Evolutionary conservation across 2,113 vertebrate genomes (phyloP).

Genomic region (Phasianus colchicus): DNA sequence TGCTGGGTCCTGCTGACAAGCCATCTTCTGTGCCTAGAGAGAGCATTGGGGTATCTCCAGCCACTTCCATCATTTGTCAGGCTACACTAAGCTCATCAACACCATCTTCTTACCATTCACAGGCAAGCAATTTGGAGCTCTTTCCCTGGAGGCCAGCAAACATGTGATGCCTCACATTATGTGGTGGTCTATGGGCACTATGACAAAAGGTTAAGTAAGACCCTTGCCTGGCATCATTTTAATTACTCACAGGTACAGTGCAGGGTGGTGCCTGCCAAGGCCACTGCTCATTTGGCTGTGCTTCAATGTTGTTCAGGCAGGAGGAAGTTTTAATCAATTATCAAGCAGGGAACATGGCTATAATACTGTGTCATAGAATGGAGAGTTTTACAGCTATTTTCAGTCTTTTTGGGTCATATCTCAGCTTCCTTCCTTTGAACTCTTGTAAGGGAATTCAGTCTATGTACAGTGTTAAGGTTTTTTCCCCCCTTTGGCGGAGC

Average conservation of each 20-base stretch:
- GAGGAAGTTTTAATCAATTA: conserved; percentile 17
- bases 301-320: conserved; percentile 11
- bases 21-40: neutral
- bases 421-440: conserved; percentile 30
- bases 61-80: conserved; percentile 37
- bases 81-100: conserved; percentile 39
- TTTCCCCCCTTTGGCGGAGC: neutral
- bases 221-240: conserved; percentile 21
- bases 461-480: neutral
- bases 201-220: conserved; percentile 63
- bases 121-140: conserved; percentile 2
- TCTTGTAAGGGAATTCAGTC: conserved; percentile 2
- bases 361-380: neutral
- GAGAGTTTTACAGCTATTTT: conserved; percentile 16
- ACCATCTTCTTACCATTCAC: conserved; percentile 32
- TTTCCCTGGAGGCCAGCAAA: conserved; percentile 34
- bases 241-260: neutral
- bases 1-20: conserved; percentile 39
- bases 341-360: neutral
- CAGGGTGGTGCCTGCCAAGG: neutral
- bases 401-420: conserved; percentile 21
- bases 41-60: conserved; percentile 27
- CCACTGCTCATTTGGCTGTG: conserved; percentile 11
- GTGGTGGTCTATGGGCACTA: neutral
- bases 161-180: neutral